Conservation (phyloP, 2,888 invertebrate genomes). For the Nemotelus pantherinus region DNA sequence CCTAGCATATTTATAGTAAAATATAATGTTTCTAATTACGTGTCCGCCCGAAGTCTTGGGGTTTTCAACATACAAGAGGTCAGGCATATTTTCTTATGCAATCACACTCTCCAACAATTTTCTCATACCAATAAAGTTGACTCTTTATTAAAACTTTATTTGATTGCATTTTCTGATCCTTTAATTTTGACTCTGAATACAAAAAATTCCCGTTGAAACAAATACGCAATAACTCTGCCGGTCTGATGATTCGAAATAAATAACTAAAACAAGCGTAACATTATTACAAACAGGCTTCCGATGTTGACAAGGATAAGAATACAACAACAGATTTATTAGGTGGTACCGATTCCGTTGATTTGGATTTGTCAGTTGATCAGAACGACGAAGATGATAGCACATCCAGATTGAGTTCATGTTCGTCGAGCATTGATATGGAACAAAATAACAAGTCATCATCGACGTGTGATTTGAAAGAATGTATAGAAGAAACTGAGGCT, state of each 20-base stretch:
- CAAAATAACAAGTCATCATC: conserved; percentile 20
- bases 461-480: conserved; percentile 23
- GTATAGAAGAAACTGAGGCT: conserved; percentile 13
- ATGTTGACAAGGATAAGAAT: conserved; percentile 43
- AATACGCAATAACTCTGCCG: background rate
- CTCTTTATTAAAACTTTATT: too few species aligned
- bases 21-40: too few species aligned
- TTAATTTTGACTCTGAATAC: too few species aligned
- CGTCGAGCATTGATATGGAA: conserved; percentile 40
- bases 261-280: conserved; percentile 22
- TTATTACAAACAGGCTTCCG: conserved; percentile 43
- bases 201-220: too few species aligned
- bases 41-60: too few species aligned
- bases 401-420: conserved; percentile 44
- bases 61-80: too few species aligned
- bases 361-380: conserved; percentile 39
- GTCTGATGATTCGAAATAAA: too few species aligned
- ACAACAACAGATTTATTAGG: conserved; percentile 16
- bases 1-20: too few species aligned
- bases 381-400: conserved; percentile 47
- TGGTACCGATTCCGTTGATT: conserved; percentile 18
- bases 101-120: too few species aligned
- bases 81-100: too few species aligned
- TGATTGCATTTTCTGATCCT: too few species aligned
- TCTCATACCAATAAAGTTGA: too few species aligned